Evolutionary conservation across 2,113 vertebrate genomes (phyloP).

Genomic region (Prunella himalayana): DNA sequence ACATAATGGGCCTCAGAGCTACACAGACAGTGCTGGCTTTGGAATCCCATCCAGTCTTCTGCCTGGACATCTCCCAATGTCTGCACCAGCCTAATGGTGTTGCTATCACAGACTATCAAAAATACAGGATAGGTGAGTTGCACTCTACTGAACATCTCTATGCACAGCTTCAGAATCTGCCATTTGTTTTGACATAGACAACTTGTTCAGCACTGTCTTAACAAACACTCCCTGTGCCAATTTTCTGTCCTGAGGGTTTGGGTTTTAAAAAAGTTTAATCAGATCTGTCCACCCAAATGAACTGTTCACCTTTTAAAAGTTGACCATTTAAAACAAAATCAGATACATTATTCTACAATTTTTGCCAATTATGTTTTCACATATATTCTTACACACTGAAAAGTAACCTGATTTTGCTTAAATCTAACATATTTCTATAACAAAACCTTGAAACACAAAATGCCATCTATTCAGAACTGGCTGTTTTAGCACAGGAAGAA

Average conservation of each 20-base stretch:
- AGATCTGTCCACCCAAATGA: neutral
- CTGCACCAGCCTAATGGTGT: neutral
- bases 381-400: neutral
- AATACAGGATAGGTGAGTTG: neutral
- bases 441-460: neutral
- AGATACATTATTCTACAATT: neutral
- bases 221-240: neutral
- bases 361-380: neutral
- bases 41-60: neutral
- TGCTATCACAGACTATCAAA: neutral
- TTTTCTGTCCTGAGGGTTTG: neutral
- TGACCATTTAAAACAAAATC: neutral
- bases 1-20: neutral
- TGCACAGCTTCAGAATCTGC: neutral
- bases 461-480: neutral
- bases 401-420: neutral
- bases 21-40: fast-evolving
- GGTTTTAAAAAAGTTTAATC: neutral
- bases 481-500: neutral
- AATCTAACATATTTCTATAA: neutral
- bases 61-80: fast-evolving
- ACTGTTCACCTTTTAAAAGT: neutral
- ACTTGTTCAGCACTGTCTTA: neutral
- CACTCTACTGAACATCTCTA: neutral
- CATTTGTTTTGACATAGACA: neutral